Evolutionary conservation across 2,113 vertebrate genomes (phyloP).

Genomic region (Carlito syrichta): DNA sequence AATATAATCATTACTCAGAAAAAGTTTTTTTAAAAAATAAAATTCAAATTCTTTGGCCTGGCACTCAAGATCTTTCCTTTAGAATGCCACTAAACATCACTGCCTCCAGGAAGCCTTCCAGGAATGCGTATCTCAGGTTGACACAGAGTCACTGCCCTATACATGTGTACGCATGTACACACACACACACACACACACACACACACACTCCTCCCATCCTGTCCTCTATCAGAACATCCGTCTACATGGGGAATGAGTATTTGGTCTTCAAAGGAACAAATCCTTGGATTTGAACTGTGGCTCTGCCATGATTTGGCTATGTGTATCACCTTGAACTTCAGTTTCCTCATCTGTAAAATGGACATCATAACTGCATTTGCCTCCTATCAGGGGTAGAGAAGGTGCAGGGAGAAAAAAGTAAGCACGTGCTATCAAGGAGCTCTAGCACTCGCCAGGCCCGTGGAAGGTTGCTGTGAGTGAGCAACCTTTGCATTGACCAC

Average conservation of each 20-base stretch:
- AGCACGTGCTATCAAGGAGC: background rate
- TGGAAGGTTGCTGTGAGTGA: rapidly evolving
- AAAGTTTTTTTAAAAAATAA: background rate
- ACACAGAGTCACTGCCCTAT: background rate
- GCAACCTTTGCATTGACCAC: rapidly evolving
- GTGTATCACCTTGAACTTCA: background rate
- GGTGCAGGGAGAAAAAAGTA: rapidly evolving
- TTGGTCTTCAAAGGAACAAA: background rate
- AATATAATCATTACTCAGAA: background rate
- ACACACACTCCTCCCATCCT: background rate
- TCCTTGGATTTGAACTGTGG: background rate
- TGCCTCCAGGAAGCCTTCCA: background rate
- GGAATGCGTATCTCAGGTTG: background rate
- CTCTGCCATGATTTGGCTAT: rapidly evolving
- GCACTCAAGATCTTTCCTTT: background rate
- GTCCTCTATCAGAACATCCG: background rate
- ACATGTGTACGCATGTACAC: no score
- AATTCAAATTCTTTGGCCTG: background rate
- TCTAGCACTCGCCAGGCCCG: rapidly evolving
- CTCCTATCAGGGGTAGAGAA: background rate
- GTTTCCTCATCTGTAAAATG: background rate
- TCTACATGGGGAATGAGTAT: background rate
- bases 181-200: no score
- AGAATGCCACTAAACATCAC: background rate
- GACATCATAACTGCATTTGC: background rate